phyloP scores from a whole-genome alignment of 2,797 vertebrate species.

The Coreius guichenoti region DNA sequence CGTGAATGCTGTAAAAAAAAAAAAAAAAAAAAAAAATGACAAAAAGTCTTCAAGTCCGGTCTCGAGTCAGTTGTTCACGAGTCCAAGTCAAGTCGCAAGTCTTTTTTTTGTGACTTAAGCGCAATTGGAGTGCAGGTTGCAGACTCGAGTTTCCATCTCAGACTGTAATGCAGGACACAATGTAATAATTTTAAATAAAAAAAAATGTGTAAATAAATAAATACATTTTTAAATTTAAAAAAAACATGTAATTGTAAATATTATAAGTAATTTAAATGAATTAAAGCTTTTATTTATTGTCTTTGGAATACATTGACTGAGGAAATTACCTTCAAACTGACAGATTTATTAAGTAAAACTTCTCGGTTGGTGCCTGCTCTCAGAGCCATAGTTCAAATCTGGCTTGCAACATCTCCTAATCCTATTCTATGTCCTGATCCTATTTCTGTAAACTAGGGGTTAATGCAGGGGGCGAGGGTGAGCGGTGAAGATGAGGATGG shows the following conservation, averaged over 20 bases:
- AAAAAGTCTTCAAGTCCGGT: too few relatives aligned
- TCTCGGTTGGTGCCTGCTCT: background rate
- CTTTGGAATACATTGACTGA: background rate
- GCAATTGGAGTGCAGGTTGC: too few relatives aligned
- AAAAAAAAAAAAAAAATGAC: too few relatives aligned
- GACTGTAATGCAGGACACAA: background rate
- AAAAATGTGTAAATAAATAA: background rate
- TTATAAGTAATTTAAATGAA: background rate
- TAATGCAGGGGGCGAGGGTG: background rate
- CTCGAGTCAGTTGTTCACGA: too few relatives aligned
- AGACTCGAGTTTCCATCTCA: background rate
- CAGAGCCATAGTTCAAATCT: background rate
- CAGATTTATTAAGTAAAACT: background rate
- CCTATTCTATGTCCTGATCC: constrained; percentile 7
- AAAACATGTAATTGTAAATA: too few relatives aligned
- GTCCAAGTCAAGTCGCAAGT: too few relatives aligned
- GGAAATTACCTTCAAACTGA: background rate
- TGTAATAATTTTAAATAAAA: background rate
- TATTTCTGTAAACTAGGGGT: background rate
- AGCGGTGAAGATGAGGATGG: background rate
- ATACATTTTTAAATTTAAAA: background rate
- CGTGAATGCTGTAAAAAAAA: too few relatives aligned
- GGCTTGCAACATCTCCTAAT: background rate
- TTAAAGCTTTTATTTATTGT: background rate
- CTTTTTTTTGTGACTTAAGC: too few relatives aligned